These are phyloP conservation scores for Eurystomus glaucurus DNA, from an alignment of 2,797 vertebrate species.

Conservation along the genomic window DNA sequence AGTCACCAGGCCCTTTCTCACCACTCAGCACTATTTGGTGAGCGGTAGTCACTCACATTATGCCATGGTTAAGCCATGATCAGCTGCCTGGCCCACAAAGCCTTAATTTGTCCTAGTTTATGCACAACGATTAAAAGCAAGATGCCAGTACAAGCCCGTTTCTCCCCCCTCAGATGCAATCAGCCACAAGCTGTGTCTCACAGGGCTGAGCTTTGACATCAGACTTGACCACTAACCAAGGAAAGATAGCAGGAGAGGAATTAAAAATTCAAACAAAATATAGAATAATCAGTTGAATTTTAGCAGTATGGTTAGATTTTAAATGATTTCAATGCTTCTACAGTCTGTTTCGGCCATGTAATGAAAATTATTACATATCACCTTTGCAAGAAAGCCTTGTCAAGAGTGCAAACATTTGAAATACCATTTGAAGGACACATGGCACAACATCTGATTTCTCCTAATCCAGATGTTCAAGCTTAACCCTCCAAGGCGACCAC, in stretches of 20 bases:
- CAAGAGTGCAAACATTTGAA: background rate
- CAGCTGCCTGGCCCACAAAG: background rate
- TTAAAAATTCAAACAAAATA: constrained; percentile 26
- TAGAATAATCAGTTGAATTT: background rate
- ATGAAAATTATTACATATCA: background rate
- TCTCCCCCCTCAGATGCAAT: background rate
- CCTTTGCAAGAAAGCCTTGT: background rate
- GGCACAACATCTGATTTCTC: background rate
- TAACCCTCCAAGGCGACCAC: background rate
- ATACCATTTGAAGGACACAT: background rate
- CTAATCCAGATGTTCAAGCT: background rate
- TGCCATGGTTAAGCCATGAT: background rate
- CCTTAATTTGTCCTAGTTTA: background rate
- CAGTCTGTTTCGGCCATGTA: background rate
- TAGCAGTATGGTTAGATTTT: background rate
- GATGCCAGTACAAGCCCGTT: background rate
- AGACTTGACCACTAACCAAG: constrained; percentile 19
- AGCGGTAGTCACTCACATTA: background rate
- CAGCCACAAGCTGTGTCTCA: constrained; percentile 56
- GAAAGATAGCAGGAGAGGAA: constrained; percentile 17
- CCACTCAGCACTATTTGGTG: background rate
- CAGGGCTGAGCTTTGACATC: background rate
- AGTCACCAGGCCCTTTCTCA: background rate
- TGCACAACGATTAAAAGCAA: background rate
- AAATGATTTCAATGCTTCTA: background rate